phyloP scores from a whole-genome alignment of 1,140 invertebrate species.

The Pogonognathellus flavescens region DNA sequence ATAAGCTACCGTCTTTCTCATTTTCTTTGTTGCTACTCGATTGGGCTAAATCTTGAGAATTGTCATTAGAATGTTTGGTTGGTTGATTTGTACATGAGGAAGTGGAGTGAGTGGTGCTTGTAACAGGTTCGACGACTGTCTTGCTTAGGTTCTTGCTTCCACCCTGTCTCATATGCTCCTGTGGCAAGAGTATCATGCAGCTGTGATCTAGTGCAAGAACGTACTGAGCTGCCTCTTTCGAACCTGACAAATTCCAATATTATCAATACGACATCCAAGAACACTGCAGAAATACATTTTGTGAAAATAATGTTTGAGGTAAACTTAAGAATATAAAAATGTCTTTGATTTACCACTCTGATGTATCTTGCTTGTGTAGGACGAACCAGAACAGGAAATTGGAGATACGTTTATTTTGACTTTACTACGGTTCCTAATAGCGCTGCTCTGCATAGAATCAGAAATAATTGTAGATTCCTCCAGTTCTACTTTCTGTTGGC shows the following conservation, averaged over 20 bases:
- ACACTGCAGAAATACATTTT: no score
- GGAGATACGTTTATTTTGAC: background rate
- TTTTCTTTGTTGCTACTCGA: background rate
- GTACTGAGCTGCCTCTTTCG: background rate
- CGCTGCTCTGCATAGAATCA: no score
- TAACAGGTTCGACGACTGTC: background rate
- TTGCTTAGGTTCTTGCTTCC: background rate
- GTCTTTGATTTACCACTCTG: no score
- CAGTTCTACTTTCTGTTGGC: no score
- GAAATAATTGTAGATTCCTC: no score
- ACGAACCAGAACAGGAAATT: background rate
- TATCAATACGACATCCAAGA: no score
- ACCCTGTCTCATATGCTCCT: background rate
- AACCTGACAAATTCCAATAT: no score
- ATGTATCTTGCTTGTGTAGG: no score
- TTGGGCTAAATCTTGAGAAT: background rate
- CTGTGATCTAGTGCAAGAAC: background rate
- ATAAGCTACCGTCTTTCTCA: no score
- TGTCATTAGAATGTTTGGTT: background rate
- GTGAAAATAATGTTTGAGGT: no score
- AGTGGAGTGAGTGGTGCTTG: background rate
- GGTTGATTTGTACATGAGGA: background rate
- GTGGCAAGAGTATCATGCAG: background rate
- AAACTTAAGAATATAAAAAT: no score
- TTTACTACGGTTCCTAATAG: background rate